Conservation (phyloP, 2,113 vertebrate genomes). For the Mandrillus leucophaeus region DNA sequence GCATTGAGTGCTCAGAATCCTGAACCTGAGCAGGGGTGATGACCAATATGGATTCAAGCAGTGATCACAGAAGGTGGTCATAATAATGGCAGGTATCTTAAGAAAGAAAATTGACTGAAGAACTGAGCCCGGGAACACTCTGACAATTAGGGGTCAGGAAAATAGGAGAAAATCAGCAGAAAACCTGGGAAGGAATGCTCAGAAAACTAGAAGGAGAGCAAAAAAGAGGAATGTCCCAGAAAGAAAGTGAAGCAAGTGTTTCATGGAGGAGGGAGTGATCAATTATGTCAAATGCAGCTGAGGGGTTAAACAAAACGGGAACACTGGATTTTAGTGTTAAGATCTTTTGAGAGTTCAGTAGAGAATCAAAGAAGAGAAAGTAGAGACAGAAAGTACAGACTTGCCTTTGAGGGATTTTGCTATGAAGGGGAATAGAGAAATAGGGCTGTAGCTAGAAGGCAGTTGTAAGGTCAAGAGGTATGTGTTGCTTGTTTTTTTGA, state of each 20-base stretch:
- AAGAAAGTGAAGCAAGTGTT: background rate
- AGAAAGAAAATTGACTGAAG: background rate
- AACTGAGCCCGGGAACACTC: background rate
- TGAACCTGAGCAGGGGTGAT: background rate
- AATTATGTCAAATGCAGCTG: background rate
- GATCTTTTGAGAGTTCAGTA: background rate
- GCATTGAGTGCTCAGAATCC: background rate
- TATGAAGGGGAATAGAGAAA: background rate
- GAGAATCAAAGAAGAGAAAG: background rate
- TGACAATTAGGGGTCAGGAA: background rate
- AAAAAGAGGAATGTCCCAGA: background rate
- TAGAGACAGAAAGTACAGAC: background rate
- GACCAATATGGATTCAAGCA: accelerated
- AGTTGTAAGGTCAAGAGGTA: background rate
- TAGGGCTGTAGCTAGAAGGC: background rate
- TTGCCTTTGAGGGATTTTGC: background rate
- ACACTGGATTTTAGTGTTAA: background rate
- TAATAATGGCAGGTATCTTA: background rate
- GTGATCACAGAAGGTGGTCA: background rate
- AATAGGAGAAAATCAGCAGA: background rate
- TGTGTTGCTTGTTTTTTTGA: background rate
- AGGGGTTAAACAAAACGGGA: background rate
- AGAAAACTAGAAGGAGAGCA: background rate
- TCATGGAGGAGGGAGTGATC: background rate
- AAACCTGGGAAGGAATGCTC: background rate